Percentiles rank a stretch among this genome's conserved stretches.
Evolutionary conservation across 2,888 invertebrate genomes (phyloP).

Genomic region (Cephus nigrinus): DNA sequence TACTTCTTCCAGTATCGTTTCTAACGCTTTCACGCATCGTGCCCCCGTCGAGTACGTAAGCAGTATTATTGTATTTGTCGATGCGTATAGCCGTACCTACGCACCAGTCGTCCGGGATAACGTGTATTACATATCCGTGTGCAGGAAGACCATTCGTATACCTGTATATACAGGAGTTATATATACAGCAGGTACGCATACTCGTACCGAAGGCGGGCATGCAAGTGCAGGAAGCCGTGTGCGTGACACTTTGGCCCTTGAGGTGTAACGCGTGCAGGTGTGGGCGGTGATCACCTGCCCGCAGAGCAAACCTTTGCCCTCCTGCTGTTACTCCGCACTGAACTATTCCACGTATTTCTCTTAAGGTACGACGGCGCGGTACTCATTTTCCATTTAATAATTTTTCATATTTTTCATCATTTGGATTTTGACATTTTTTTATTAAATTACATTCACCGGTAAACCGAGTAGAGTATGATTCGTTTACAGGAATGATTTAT

Average conservation of each 20-base stretch:
- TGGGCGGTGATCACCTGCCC: slow-evolving; percentile 61
- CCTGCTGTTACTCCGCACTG: slow-evolving; percentile 24
- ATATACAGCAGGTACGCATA: not conserved
- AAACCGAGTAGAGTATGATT: not conserved
- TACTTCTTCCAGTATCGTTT: not conserved
- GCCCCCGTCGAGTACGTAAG: slow-evolving; percentile 19
- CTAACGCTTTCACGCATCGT: slow-evolving; percentile 20
- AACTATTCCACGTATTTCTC: slow-evolving; percentile 10
- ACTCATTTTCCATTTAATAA: not conserved
- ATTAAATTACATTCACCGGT: not conserved
- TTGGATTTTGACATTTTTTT: not conserved
- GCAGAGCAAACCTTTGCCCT: slow-evolving; percentile 36
- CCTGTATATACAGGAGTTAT: not conserved
- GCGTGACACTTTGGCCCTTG: slow-evolving; percentile 20
- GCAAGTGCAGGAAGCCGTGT: slow-evolving; percentile 1
- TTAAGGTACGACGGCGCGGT: not conserved
- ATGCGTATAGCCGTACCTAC: slow-evolving; percentile 3
- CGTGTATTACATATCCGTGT: slow-evolving; percentile 13
- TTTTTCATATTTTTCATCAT: not conserved
- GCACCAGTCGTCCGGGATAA: not conserved
- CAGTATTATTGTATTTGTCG: slow-evolving; percentile 23
- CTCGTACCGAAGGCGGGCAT: not conserved
- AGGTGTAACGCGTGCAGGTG: slow-evolving; percentile 40
- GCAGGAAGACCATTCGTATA: not conserved
- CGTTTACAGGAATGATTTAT: not conserved